Evolutionary conservation across 2,113 vertebrate genomes (phyloP).

Genomic region (Cichladusa arquata): DNA sequence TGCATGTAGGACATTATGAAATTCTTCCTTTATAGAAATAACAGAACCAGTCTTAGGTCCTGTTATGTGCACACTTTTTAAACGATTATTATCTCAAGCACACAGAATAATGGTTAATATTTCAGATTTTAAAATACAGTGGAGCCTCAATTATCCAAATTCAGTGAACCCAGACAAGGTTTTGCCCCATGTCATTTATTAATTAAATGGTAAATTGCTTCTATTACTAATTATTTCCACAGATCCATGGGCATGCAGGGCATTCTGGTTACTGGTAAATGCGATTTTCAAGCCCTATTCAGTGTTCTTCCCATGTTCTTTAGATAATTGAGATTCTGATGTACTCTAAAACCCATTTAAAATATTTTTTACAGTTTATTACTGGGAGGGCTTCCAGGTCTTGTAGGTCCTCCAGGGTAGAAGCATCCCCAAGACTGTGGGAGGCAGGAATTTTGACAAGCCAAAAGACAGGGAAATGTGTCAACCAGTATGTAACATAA

Average conservation of each 20-base stretch:
- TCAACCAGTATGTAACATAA: neutral
- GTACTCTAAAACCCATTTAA: slow-evolving; percentile 21
- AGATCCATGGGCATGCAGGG: slow-evolving; percentile 49
- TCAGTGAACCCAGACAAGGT: slow-evolving; percentile 64
- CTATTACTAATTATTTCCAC: slow-evolving; percentile 67
- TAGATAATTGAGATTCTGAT: slow-evolving; percentile 38
- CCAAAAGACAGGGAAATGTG: neutral
- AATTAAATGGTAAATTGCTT: slow-evolving; percentile 69
- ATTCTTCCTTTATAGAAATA: slow-evolving; percentile 17
- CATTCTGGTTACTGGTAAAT: slow-evolving; percentile 56
- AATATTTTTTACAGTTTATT: neutral
- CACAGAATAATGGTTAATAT: slow-evolving; percentile 54
- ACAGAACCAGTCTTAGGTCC: neutral
- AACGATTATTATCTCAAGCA: slow-evolving; percentile 27
- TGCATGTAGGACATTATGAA: neutral
- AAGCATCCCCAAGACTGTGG: neutral
- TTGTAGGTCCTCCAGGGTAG: neutral
- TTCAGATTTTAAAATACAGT: slow-evolving; percentile 61
- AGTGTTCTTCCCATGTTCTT: slow-evolving; percentile 41
- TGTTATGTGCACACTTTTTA: neutral
- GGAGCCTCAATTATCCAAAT: slow-evolving; percentile 62
- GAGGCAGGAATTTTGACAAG: neutral
- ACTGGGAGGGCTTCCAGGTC: slow-evolving; percentile 17
- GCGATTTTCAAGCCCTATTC: slow-evolving; percentile 4
- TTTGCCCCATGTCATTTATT: slow-evolving; percentile 64